Percentiles rank a stretch among this genome's conserved stretches.
phyloP scores from a whole-genome alignment of 2,888 invertebrate species.

The Hypsopygia costalis region DNA sequence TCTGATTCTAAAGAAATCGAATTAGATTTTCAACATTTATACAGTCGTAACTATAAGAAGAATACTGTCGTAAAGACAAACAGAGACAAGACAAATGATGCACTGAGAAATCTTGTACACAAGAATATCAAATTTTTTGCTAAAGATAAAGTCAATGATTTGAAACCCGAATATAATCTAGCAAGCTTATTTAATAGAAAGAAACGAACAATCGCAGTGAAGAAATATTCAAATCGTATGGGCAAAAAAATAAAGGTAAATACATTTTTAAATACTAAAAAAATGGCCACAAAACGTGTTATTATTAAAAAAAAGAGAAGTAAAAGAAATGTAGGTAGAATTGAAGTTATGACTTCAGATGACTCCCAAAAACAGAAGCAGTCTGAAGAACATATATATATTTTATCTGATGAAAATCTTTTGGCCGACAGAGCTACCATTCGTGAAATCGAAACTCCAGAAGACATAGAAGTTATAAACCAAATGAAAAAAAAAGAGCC shows the following conservation, averaged over 20 bases:
- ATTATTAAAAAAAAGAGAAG: conserved; percentile 47
- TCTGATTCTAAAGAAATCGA: conserved; percentile 46
- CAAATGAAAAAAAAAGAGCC: conserved; percentile 8
- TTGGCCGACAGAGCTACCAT: conserved; percentile 46
- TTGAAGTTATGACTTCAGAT: conserved; percentile 52
- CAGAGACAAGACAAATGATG: conserved; percentile 9
- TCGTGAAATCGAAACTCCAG: conserved; percentile 34
- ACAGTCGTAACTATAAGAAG: no score
- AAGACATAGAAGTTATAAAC: conserved; percentile 16
- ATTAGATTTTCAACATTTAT: conserved; percentile 11
- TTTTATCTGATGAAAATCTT: conserved; percentile 51
- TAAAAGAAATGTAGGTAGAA: conserved; percentile 56
- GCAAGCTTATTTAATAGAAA: conserved; percentile 41
- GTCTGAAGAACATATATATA: conserved; percentile 49
- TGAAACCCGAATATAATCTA: conserved; percentile 44
- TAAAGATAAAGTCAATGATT: no score
- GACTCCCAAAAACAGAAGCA: conserved; percentile 23
- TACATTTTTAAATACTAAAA: conserved; percentile 47
- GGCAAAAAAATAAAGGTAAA: conserved; percentile 46
- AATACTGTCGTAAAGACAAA: no score
- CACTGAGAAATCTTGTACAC: conserved; percentile 7
- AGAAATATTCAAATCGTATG: conserved; percentile 37
- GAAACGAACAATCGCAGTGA: conserved; percentile 40
- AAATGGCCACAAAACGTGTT: conserved; percentile 37
- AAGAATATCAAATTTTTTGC: conserved; percentile 21